Evolutionary conservation across 2,888 invertebrate species (phyloP).

Genomic region (Dicyrtomina minuta): DNA sequence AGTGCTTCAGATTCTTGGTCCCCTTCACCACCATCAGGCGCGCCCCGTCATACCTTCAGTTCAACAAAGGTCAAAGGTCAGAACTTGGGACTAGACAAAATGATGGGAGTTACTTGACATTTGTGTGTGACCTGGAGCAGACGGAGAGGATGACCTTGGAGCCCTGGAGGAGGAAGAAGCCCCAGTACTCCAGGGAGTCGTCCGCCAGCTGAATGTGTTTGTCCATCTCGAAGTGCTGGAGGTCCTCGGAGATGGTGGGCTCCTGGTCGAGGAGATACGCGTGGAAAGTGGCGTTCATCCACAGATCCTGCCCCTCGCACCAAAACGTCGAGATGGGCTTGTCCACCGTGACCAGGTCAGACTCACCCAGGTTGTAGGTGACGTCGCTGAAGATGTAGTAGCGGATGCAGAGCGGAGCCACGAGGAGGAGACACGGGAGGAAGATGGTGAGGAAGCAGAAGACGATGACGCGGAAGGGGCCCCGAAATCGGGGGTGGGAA

Average conservation of each 20-base stretch:
- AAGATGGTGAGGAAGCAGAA: slow-evolving; percentile 77
- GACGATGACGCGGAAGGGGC: slow-evolving; percentile 72
- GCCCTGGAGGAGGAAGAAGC: slow-evolving; percentile 77
- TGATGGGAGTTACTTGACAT: no score
- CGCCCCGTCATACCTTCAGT: slow-evolving; percentile 66
- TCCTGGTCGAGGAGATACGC: slow-evolving; percentile 72
- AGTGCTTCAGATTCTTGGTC: slow-evolving; percentile 73
- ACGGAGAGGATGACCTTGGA: slow-evolving; percentile 75
- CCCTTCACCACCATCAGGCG: slow-evolving; percentile 79
- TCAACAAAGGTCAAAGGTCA: no score
- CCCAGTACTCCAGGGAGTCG: slow-evolving; percentile 85
- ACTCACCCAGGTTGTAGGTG: slow-evolving; percentile 75
- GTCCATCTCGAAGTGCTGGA: slow-evolving; percentile 73
- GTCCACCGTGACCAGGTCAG: slow-evolving; percentile 78
- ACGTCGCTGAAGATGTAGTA: slow-evolving; percentile 77
- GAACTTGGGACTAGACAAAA: no score
- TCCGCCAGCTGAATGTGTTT: slow-evolving; percentile 81
- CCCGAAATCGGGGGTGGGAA: slow-evolving; percentile 57
- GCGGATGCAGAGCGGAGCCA: slow-evolving; percentile 74
- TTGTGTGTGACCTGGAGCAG: slow-evolving; percentile 72
- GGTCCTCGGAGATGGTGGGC: slow-evolving; percentile 68
- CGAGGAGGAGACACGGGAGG: slow-evolving; percentile 72
- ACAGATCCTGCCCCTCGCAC: slow-evolving; percentile 72
- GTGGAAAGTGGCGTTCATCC: slow-evolving; percentile 70
- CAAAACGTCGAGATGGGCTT: slow-evolving; percentile 81